Evolutionary conservation across 2,797 vertebrate species (phyloP), one percentile per base, ranked within the genome.

Genomic region (Delichon dasypus): DNA sequence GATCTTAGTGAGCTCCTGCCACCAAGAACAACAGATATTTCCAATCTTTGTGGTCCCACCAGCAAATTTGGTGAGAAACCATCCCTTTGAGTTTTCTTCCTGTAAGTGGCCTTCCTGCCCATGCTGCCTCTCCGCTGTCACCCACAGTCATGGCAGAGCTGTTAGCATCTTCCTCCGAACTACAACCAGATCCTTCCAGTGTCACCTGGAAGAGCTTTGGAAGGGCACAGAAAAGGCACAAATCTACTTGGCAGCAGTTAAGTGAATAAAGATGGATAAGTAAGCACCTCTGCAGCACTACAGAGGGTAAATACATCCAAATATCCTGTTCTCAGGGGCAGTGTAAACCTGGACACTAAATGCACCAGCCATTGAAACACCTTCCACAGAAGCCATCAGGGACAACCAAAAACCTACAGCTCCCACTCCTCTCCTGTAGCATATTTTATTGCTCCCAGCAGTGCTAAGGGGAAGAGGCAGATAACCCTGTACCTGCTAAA

Each of bases 101-200:
- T 67, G 2, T 34, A 44, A 60, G 14, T 40, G 45, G 1, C 6
- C 5, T 44, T 8, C 5, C 7, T 75, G 18, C 5, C 15, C 2
- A 3, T 34, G 45, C 29, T 74, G 32, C 40, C 21, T 76, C 21
- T 83, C 11, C 12, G 26, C n/a, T 71, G 32, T 29, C 34, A 64
- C 23, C 9, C 50, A 12, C 20, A 53, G 47, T 51, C 5, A 12
- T 0, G 0, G 36, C 44, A 76, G 53, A 67, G 32, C 5, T 38
- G 17, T 30, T 61, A 47, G 27, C 6, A 7, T 30, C 44, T 53
- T 80, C 30, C 13, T 74, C 12, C 61, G 32, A 75, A 47, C 27
- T 53, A 18, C 60, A 62, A 3, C 13, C 10, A 48, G 14, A 10
- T 51, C 34, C 23, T 50, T 71, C 29, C 67, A 32, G 16, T 10